Evolutionary conservation across 2,888 invertebrate genomes (phyloP).

Genomic region (Pseudanteris insignis): DNA sequence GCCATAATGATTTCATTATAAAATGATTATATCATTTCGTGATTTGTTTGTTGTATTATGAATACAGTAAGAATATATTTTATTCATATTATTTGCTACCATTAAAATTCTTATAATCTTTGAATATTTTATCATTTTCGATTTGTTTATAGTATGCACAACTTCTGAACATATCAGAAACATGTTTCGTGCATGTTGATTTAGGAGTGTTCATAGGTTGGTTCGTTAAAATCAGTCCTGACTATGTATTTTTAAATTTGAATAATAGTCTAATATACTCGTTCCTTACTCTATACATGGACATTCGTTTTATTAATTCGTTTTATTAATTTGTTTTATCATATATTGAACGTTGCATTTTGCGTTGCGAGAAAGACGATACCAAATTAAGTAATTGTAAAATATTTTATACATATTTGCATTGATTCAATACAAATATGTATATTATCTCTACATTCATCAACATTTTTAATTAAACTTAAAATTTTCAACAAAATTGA

Average conservation of each 20-base stretch:
- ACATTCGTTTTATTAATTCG: constrained; percentile 9
- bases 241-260: constrained; percentile 8
- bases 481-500: too few relatives aligned
- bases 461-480: not conserved
- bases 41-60: too few relatives aligned
- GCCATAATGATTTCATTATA: too few relatives aligned
- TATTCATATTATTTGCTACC: constrained; percentile 31
- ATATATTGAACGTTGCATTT: constrained; percentile 5
- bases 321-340: not conserved
- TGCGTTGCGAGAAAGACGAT: constrained; percentile 20
- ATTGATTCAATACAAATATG: too few relatives aligned
- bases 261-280: constrained; percentile 17
- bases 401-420: too few relatives aligned
- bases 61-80: too few relatives aligned
- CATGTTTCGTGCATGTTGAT: constrained; percentile 8
- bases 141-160: constrained; percentile 30
- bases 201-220: not conserved
- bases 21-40: too few relatives aligned
- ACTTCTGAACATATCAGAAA: constrained; percentile 30
- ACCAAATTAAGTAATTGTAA: not conserved
- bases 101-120: constrained; percentile 34
- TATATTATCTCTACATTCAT: not conserved
- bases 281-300: constrained; percentile 23
- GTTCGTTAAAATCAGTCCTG: constrained; percentile 22
- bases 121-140: constrained; percentile 18